Evolutionary conservation across 2,797 vertebrate species (phyloP).

Genomic region (Takifugu rubripes): DNA sequence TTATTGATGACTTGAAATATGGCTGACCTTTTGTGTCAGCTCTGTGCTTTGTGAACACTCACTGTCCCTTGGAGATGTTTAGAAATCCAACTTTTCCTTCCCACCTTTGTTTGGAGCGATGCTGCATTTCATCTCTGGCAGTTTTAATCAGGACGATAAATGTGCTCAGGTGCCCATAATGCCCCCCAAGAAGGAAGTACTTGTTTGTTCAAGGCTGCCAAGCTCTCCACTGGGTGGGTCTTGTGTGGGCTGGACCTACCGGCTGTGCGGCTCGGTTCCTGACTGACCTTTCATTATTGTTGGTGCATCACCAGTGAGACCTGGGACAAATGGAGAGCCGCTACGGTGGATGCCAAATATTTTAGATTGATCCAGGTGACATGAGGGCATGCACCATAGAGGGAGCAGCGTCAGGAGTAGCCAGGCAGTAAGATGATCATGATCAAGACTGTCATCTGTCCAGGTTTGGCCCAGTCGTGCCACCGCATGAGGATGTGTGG

Average conservation of each 20-base stretch:
- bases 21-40: no score
- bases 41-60: no score
- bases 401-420: slow-evolving; percentile 25
- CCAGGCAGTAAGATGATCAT: slow-evolving; percentile 21
- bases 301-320: slow-evolving; percentile 34
- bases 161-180: no score
- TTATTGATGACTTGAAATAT: no score
- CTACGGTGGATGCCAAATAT: slow-evolving; percentile 21
- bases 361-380: slow-evolving; percentile 5
- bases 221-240: slow-evolving; percentile 18
- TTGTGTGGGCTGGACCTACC: slow-evolving; percentile 24
- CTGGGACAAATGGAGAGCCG: slow-evolving; percentile 21
- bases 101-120: no score
- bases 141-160: no score
- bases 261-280: slow-evolving; percentile 21
- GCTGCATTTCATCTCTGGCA: no score
- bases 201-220: neutral
- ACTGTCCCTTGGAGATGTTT: no score
- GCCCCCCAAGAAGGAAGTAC: no score
- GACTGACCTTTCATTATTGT: slow-evolving; percentile 60
- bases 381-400: slow-evolving; percentile 31
- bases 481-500: no score
- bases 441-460: neutral
- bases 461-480: neutral
- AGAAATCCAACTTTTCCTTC: no score